Evolutionary conservation across 1,140 invertebrate genomes (phyloP).

Genomic region (Sarcophaga bullata): DNA sequence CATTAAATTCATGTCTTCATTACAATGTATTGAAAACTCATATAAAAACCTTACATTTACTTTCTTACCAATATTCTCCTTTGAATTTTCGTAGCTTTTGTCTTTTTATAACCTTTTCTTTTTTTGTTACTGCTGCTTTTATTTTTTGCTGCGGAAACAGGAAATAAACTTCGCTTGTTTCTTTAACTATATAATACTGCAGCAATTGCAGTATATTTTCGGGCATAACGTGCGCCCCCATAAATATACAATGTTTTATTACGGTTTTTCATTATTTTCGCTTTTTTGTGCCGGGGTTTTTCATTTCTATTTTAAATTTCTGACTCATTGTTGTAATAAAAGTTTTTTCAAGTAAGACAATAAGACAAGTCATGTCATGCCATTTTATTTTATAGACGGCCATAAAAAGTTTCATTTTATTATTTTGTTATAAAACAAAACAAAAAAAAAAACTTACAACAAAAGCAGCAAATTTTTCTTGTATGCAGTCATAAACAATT

Average conservation of each 20-base stretch:
- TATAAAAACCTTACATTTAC: too few species aligned
- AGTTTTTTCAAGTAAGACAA: not conserved
- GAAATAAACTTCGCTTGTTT: slow-evolving; percentile 19
- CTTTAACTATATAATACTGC: slow-evolving; percentile 24
- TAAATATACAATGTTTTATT: too few species aligned
- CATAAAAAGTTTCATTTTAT: not conserved
- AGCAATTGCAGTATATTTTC: slow-evolving; percentile 11
- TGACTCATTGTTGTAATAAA: not conserved
- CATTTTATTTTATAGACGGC: not conserved
- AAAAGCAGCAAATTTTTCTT: not conserved
- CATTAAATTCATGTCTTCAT: too few species aligned
- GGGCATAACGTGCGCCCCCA: not conserved
- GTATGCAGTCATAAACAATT: not conserved
- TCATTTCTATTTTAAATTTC: too few species aligned
- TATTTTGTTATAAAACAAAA: not conserved
- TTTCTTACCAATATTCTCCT: too few species aligned
- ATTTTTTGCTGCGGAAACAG: slow-evolving; percentile 1
- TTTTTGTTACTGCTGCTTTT: not conserved
- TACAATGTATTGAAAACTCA: too few species aligned
- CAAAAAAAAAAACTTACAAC: not conserved
- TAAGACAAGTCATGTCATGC: slow-evolving; percentile 16
- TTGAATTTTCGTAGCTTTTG: too few species aligned
- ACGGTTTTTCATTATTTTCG: too few species aligned
- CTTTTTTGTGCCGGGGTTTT: too few species aligned
- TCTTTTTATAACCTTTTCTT: too few species aligned